Conservation (phyloP, 2,888 invertebrate species). For the Homarus gammarus region DNA sequence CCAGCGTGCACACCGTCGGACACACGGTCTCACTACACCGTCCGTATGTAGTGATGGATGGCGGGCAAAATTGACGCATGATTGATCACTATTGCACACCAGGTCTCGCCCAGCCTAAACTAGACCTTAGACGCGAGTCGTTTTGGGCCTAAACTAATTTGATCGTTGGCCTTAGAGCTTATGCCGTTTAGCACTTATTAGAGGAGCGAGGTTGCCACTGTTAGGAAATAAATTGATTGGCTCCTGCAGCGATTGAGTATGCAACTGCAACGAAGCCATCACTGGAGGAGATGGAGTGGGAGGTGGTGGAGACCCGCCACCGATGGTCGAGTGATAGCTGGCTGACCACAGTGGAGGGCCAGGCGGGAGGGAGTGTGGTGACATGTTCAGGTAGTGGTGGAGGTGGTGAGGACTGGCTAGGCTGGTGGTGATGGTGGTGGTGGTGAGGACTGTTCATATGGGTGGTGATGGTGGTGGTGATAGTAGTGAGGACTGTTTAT, state of each 20-base stretch:
- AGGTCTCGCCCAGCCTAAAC: conserved; percentile 9
- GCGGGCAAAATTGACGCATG: conserved; percentile 63
- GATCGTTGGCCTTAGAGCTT: conserved; percentile 6
- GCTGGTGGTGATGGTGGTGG: neutral
- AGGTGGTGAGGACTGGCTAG: neutral
- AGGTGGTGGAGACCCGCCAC: neutral
- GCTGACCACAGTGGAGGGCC: neutral
- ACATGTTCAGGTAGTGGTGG: neutral
- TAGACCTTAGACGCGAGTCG: conserved; percentile 12
- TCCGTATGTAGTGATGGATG: conserved; percentile 60
- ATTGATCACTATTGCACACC: conserved; percentile 60
- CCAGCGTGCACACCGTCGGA: conserved; percentile 16
- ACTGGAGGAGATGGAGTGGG: conserved; percentile 54
- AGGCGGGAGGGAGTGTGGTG: neutral
- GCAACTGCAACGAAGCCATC: conserved; percentile 64
- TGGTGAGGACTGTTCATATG: neutral
- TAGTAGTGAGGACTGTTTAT: no score
- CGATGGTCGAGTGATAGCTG: conserved; percentile 5
- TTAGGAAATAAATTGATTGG: conserved; percentile 67
- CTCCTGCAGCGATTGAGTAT: conserved; percentile 67
- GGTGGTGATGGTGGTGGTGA: no score
- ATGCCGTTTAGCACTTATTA: conserved; percentile 66
- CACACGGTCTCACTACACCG: conserved; percentile 44
- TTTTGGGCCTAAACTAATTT: conserved; percentile 23
- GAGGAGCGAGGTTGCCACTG: conserved; percentile 55